Percentiles rank a stretch among this genome's conserved stretches.
phyloP scores from a whole-genome alignment of 2,113 vertebrate genomes.

The Morone chrysops region DNA sequence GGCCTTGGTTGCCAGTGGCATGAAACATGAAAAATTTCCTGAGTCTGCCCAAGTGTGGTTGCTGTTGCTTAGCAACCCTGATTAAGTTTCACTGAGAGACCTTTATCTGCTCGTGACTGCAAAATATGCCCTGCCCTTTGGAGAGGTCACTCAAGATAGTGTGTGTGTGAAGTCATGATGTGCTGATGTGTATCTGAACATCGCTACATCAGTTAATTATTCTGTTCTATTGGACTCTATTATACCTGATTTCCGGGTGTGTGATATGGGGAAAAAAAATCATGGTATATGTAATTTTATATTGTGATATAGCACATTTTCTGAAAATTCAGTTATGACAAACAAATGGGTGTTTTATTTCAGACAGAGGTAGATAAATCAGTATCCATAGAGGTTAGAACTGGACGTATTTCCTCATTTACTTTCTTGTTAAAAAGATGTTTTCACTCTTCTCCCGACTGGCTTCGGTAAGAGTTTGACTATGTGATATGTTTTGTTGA shows the following conservation, averaged over 20 bases:
- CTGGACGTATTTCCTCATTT: too few species aligned
- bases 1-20: constrained; percentile 50
- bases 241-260: neutral
- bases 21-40: constrained; percentile 38
- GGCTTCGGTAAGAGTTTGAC: too few species aligned
- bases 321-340: neutral
- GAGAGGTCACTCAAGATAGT: constrained; percentile 56
- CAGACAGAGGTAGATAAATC: neutral
- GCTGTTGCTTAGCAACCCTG: constrained; percentile 73
- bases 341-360: neutral
- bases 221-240: neutral
- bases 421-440: too few species aligned
- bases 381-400: too few species aligned
- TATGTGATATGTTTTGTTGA: too few species aligned
- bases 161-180: constrained; percentile 22
- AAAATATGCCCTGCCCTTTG: constrained; percentile 47
- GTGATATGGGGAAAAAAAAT: neutral
- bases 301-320: neutral
- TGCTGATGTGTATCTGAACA: constrained; percentile 14
- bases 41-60: constrained; percentile 38
- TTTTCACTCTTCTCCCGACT: too few species aligned
- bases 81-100: constrained; percentile 57
- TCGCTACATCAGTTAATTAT: neutral
- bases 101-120: constrained; percentile 57
- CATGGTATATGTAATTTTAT: neutral